Base-by-base conservation (phyloP, 2,797 vertebrate species). In the Pantherophis vulpinus region DNA sequence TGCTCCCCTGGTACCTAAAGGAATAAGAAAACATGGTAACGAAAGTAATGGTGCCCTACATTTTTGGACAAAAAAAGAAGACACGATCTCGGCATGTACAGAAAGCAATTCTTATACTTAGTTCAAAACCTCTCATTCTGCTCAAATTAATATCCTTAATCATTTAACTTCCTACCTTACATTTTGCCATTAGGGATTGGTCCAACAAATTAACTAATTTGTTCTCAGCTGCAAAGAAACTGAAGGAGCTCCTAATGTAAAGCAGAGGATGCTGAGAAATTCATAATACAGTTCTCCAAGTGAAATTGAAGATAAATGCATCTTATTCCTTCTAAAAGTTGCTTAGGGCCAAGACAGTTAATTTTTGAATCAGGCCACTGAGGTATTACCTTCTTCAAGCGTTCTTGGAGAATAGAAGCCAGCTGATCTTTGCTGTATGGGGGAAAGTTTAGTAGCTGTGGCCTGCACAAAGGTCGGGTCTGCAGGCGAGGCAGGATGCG, bases 371-470 rank as follows among this genome's bases (percentile, higher is more conserved):
- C 4, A 4, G 0, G 7, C 23, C 66, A 58, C 6, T 20, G 70
- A 91, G 8, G 16, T 2, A 95, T 79, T 92, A 99, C 99, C 98
- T 98, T 98, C 0, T 92, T 16, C 55, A 99, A 98, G 0, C 99
- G 94, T 94, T 99, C 98, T 95, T 99, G 98, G 1, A 99, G 97
- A 95, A 99, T 99, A 93, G 96, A 91, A 0, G 94, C 91, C 90
- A 99, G 98, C 98, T 99, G 98, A 93, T 98, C 98, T 1, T 97
- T 97, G 96, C 97, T 99, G 95, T 99, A 99, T 2, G 99, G 99
- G 0, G 98, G 97, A 95, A 99, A 99, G 97, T 99, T 97, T 16
- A 99, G 93, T 61, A 99, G 97, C 90, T 10, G 98, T 1, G 99
- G 99, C 60, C 97, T 97, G 91, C 98, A 99, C 93, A 96, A 98